A percentile compares a stretch with the other conserved stretches of the same genome.
Evolutionary conservation across 2,113 vertebrate genomes (phyloP).

Genomic region (Narcine bancroftii): DNA sequence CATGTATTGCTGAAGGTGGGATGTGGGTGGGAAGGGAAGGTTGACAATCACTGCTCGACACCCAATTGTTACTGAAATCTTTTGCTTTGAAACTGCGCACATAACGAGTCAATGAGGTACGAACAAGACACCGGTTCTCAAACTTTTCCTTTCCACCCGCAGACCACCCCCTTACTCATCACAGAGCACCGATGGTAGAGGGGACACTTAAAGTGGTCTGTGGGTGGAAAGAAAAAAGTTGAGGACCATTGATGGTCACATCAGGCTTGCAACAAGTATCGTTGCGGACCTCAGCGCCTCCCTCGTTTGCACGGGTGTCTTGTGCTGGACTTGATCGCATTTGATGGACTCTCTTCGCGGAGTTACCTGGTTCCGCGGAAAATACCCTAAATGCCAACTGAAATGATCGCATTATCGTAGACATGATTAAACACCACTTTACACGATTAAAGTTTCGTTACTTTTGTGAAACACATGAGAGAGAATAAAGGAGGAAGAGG

Average conservation of each 20-base stretch:
- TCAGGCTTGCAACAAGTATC: background rate
- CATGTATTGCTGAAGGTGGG: too few relatives aligned
- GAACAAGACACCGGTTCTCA: too few relatives aligned
- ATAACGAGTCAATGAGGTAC: too few relatives aligned
- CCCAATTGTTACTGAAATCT: too few relatives aligned
- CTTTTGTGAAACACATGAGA: background rate
- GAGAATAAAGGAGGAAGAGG: background rate
- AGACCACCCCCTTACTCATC: background rate
- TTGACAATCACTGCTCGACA: too few relatives aligned
- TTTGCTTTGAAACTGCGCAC: too few relatives aligned
- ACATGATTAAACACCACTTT: background rate
- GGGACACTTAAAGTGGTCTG: background rate
- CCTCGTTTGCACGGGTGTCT: too few relatives aligned
- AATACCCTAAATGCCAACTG: constrained; percentile 2
- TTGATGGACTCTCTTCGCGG: background rate
- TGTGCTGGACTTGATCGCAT: too few relatives aligned
- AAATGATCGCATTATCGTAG: background rate
- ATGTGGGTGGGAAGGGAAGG: too few relatives aligned
- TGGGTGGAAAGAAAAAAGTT: too few relatives aligned
- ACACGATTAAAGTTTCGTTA: background rate
- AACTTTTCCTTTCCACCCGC: too few relatives aligned
- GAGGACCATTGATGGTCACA: background rate
- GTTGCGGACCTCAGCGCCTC: background rate
- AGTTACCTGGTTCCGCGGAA: background rate
- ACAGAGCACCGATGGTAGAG: background rate